Evolutionary conservation across 1,140 invertebrate species (phyloP), one percentile per base, ranked within the genome.

Genomic region (Anadara kagoshimensis): DNA sequence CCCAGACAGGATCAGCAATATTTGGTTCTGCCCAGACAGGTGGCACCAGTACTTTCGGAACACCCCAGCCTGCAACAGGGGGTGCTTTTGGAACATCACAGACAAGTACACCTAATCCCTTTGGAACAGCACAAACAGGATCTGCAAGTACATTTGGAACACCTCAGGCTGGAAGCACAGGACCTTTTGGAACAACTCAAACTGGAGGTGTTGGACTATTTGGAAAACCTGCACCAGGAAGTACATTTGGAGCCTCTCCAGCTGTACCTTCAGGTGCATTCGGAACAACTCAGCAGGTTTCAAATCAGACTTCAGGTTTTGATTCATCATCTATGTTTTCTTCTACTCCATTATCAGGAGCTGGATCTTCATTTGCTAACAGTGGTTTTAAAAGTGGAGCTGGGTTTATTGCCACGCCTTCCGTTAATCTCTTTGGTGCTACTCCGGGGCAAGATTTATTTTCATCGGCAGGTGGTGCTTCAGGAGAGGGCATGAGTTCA

Each of bases 391-490:
- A 18, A 18, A 24, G 5, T 24, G 54, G n/a, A 24, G 3, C 41
- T 36, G 29, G 29, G 5, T 47, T 43, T 8, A 41, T 20, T 16
- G 56, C 24, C 41, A 44, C 41, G n/a, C 22, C 16, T 43, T 20
- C 51, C 12, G 16, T 51, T 64, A 51, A 44, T 45, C 24, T 56
- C 18, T 75, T 75, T 71, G 68, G 74, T 16, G 43, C 59, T 36
- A 69, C 41, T 49, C 22, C 29, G 56, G 7, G 47, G 24, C 43
- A 44, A 41, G 22, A 22, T 44, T 47, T 51, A 7, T 75, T 70
- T 57, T 59, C 58, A 5, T n/a, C 47, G 36, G 29, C 20, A 11
- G 51, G 44, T n/a, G 41, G 29, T n/a, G 10, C 49, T 26, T 59
- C 54, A 44, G 47, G 45, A 51, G 44, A 3, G 20, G 24, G 20